These are phyloP conservation scores for Enteromius paludinosus DNA, from an alignment of 2,797 vertebrate genomes.

Conservation along the genomic window DNA sequence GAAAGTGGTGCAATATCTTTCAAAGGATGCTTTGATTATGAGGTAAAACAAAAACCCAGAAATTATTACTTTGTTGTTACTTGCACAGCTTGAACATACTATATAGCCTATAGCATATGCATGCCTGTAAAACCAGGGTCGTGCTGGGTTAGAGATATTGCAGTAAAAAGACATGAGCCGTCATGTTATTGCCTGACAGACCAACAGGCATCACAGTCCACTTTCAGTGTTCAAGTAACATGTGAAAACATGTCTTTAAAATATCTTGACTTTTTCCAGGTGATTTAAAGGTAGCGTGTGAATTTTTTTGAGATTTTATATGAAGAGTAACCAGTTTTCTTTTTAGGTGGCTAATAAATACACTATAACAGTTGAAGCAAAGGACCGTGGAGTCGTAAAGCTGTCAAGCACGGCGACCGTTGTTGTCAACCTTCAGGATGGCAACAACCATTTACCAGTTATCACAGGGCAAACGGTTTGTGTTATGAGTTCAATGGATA, in stretches of 20 bases:
- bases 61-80: not conserved
- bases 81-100: not conserved
- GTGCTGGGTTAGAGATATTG: not conserved
- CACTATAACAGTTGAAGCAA: slow-evolving; percentile 71
- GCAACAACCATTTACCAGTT: slow-evolving; percentile 70
- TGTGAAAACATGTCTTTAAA: slow-evolving; percentile 15
- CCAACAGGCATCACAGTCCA: not conserved
- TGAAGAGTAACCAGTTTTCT: not conserved
- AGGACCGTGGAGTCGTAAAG: slow-evolving; percentile 69
- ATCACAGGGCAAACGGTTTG: slow-evolving; percentile 68
- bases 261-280: not conserved
- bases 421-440: slow-evolving; percentile 66
- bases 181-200: slow-evolving; percentile 23
- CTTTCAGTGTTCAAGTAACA: not conserved
- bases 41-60: slow-evolving; percentile 56
- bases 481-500: not conserved
- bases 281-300: not conserved
- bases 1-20: slow-evolving; percentile 68
- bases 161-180: not conserved
- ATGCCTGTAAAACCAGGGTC: not conserved
- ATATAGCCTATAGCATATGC: not conserved
- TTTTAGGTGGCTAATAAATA: slow-evolving; percentile 66
- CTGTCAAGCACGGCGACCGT: slow-evolving; percentile 72
- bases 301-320: not conserved
- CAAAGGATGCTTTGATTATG: slow-evolving; percentile 74